phyloP scores from a whole-genome alignment of 2,888 invertebrate genomes.

The Rhagonycha lutea region DNA sequence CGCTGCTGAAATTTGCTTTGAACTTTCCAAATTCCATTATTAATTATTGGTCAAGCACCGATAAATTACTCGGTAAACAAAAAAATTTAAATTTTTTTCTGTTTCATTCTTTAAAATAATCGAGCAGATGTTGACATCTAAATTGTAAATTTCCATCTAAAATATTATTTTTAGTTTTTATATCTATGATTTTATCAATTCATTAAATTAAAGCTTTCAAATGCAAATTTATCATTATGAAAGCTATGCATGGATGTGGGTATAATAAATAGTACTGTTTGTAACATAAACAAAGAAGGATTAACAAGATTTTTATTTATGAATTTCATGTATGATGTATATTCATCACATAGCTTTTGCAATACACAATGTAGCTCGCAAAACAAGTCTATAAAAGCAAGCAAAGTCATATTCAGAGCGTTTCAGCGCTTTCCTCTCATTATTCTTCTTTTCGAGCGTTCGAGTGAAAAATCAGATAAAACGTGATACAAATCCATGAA shows the following conservation, averaged over 20 bases:
- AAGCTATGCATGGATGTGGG: neutral
- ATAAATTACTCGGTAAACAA: neutral
- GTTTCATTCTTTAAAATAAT: neutral
- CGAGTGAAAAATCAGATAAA: constrained; percentile 41
- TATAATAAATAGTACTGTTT: neutral
- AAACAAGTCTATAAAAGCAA: constrained; percentile 27
- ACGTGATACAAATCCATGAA: constrained; percentile 40
- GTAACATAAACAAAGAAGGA: neutral
- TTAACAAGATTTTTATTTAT: constrained; percentile 9
- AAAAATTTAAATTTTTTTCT: neutral
- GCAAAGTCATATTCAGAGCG: constrained; percentile 24
- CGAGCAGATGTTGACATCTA: neutral
- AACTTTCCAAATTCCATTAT: neutral
- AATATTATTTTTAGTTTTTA: neutral
- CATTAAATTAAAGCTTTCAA: neutral
- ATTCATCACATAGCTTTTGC: constrained; percentile 11
- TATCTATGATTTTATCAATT: too few species aligned
- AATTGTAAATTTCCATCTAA: neutral
- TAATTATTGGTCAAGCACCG: neutral
- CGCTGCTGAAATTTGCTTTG: neutral
- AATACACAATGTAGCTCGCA: constrained; percentile 12
- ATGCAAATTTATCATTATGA: neutral
- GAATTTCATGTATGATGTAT: constrained; percentile 8
- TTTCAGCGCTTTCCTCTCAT: constrained; percentile 36
- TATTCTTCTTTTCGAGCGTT: constrained; percentile 38